Evolutionary conservation across 2,888 invertebrate genomes (phyloP).

Genomic region (Salpingus planirostris): DNA sequence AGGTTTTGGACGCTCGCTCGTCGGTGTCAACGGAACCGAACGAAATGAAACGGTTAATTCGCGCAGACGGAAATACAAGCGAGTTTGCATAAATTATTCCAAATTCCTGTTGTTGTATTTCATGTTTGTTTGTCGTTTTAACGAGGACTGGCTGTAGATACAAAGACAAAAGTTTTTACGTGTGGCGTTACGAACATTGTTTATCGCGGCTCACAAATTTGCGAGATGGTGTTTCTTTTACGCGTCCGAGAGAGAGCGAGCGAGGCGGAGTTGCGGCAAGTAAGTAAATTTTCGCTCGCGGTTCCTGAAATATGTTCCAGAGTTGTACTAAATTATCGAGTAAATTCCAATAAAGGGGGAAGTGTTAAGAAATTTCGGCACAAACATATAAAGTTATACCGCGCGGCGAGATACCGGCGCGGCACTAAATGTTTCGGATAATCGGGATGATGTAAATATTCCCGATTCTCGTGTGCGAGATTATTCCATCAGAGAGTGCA

Average conservation of each 20-base stretch:
- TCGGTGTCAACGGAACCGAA: too few relatives aligned
- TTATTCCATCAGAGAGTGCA: conserved; percentile 9
- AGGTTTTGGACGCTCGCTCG: too few relatives aligned
- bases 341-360: conserved; percentile 16
- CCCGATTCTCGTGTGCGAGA: conserved; percentile 7
- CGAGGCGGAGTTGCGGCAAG: conserved; percentile 10
- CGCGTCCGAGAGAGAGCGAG: too few relatives aligned
- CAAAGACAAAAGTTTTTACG: conserved; percentile 9
- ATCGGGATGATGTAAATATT: conserved; percentile 11
- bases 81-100: too few relatives aligned
- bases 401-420: conserved; percentile 6
- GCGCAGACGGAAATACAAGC: too few relatives aligned
- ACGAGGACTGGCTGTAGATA: conserved; percentile 5
- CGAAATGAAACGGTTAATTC: too few relatives aligned
- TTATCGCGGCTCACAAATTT: conserved; percentile 9
- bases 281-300: conserved; percentile 12
- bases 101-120: too few relatives aligned
- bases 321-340: conserved; percentile 13
- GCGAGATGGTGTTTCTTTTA: conserved; percentile 11
- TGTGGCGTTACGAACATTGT: conserved; percentile 9
- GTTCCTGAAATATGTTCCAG: conserved; percentile 12
- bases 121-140: conserved; percentile 1
- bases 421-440: conserved; percentile 11
- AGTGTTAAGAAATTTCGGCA: conserved; percentile 15
- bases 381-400: conserved; percentile 14